Percentiles rank a stretch among this genome's conserved stretches.
Conservation (phyloP, 1,140 invertebrate species). For the Hyposmocoma kahamanoa region DNA sequence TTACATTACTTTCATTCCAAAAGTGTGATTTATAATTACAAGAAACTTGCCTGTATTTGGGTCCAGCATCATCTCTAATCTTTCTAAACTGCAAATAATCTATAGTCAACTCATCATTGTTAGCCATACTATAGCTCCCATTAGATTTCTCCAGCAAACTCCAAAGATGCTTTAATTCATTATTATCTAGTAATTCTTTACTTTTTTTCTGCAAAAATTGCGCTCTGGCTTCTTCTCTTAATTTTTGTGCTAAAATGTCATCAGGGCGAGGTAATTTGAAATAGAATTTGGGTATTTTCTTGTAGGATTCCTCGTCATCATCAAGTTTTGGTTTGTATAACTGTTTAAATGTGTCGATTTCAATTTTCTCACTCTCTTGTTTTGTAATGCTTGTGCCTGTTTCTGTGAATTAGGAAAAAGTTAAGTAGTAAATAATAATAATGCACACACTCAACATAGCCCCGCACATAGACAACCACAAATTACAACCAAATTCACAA, state of each 20-base stretch:
- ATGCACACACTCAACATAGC: not conserved
- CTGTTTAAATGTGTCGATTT: conserved; percentile 58
- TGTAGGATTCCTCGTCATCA: conserved; percentile 46
- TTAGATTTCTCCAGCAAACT: conserved; percentile 87
- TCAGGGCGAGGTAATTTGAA: conserved; percentile 85
- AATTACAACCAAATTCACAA: too few species aligned
- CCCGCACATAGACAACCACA: too few species aligned
- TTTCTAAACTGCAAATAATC: conserved; percentile 90
- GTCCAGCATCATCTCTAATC: conserved; percentile 80
- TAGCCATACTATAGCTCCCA: conserved; percentile 74
- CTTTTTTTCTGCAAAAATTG: conserved; percentile 90
- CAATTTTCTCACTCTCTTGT: conserved; percentile 54
- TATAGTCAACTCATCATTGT: conserved; percentile 87
- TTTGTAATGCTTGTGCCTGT: conserved; percentile 45
- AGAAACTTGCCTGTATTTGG: conserved; percentile 78
- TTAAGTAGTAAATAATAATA: not conserved
- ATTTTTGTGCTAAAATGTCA: conserved; percentile 84
- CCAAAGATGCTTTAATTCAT: conserved; percentile 91
- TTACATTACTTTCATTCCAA: too few species aligned
- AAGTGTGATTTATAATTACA: too few species aligned
- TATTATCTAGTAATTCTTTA: conserved; percentile 87
- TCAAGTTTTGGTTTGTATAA: conserved; percentile 54
- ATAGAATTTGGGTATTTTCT: conserved; percentile 85
- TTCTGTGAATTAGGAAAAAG: conserved; percentile 20
- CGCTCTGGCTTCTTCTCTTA: conserved; percentile 91